phyloP scores from a whole-genome alignment of 2,888 invertebrate genomes.

The Apamea sordens region DNA sequence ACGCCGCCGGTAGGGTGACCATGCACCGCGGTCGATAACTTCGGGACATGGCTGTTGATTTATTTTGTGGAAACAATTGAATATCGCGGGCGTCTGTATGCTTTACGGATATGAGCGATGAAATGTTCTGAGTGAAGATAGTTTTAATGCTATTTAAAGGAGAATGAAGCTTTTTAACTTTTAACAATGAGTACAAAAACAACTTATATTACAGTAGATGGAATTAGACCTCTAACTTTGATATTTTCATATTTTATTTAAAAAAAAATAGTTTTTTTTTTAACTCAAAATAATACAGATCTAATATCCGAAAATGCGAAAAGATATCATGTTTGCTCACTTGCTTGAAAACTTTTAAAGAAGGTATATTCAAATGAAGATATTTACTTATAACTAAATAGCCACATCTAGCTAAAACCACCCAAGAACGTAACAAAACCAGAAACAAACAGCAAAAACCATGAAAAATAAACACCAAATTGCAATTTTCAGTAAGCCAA shows the following conservation, averaged over 20 bases:
- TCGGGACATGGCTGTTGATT: conserved; percentile 28
- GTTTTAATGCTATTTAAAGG: not conserved
- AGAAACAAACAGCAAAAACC: conserved; percentile 19
- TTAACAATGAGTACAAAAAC: not conserved
- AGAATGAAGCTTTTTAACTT: not conserved
- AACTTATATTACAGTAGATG: no score
- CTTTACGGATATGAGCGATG: not conserved
- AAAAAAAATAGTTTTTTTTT: not conserved
- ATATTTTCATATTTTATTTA: not conserved
- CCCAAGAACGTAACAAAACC: not conserved
- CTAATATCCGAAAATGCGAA: not conserved
- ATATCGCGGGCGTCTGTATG: not conserved
- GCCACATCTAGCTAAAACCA: not conserved
- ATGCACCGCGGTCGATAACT: conserved; percentile 20
- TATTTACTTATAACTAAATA: not conserved
- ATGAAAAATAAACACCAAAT: conserved; percentile 41
- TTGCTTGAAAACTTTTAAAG: not conserved
- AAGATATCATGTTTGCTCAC: not conserved
- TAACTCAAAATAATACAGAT: not conserved
- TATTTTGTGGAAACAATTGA: conserved; percentile 21
- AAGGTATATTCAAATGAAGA: no score
- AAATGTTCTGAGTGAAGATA: not conserved
- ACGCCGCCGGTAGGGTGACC: conserved; percentile 65
- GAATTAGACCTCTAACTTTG: not conserved
- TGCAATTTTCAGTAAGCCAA: conserved; percentile 58